Evolutionary conservation across 2,797 vertebrate species (phyloP).

Genomic region (Petrocephalus sullivani): DNA sequence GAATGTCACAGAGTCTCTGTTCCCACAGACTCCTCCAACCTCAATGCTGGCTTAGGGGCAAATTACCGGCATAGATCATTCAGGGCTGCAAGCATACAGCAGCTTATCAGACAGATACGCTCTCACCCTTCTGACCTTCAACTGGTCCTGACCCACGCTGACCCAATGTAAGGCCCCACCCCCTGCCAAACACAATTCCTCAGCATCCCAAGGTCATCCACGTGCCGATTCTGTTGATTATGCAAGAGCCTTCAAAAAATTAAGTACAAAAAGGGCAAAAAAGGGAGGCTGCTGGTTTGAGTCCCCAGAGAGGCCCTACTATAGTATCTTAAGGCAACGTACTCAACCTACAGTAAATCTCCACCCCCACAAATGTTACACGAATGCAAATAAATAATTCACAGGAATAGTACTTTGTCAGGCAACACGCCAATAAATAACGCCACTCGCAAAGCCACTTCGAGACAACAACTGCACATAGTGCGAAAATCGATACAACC

Average conservation of each 20-base stretch:
- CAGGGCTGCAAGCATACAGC: neutral
- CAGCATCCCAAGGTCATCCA: neutral
- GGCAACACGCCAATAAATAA: conserved; percentile 43
- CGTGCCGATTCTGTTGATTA: neutral
- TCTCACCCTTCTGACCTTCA: conserved; percentile 19
- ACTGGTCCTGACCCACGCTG: neutral
- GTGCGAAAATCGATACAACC: conserved; percentile 34
- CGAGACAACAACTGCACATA: conserved; percentile 4
- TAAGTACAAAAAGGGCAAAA: neutral
- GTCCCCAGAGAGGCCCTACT: neutral
- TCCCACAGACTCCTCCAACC: conserved; percentile 8
- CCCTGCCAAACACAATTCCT: neutral
- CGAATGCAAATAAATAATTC: conserved; percentile 18
- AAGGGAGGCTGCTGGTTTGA: neutral
- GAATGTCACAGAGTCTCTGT: conserved; percentile 20
- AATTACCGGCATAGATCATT: neutral
- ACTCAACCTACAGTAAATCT: neutral
- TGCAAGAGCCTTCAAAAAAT: neutral
- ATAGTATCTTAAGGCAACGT: neutral
- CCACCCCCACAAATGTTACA: neutral
- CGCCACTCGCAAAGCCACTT: conserved; percentile 35
- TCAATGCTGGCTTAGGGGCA: conserved; percentile 9
- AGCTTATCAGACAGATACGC: neutral
- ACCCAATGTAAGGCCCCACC: neutral
- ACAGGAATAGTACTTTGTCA: conserved; percentile 46